Evolutionary conservation across 2,797 vertebrate species (phyloP), one percentile per base, ranked within the genome.

Genomic region (Hemibagrus guttatus): DNA sequence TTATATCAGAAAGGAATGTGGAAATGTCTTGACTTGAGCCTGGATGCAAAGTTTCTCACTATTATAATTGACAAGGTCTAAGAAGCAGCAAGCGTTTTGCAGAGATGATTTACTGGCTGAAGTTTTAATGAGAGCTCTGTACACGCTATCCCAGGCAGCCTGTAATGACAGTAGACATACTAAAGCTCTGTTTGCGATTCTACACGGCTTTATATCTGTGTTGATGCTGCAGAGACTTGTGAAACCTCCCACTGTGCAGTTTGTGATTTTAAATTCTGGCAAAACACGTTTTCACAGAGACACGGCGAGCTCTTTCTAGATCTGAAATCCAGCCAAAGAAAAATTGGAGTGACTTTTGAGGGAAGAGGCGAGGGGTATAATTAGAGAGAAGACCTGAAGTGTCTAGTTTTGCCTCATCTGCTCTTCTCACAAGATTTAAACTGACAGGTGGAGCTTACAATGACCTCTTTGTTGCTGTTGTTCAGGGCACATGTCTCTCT

Each of bases 361-460:
- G 39, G 1, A 28, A 46, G 8, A 11, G 59, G 54, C 26, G 46
- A 31, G 21, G 79, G 84, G 88, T 71, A 74, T 89, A 89, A 84
- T 61, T 69, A 52, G 21, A 46, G 26, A 64, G 58, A 35, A 66
- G 42, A 31, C 54, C 16, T 69, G 42, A 59, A 80, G 49, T 80
- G 89, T 46, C 23, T 91, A 85, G 92, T 92, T 87, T 92, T 93
- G 93, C 93, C 74, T 91, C 91, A 90, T 93, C 93, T 93, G 91
- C 92, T 93, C 89, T 91, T 87, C 88, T 92, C 84, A 89, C 74
- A 81, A 90, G 91, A 90, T 92, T 91, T 90, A 92, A 87, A 84
- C 92, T 26, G 83, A 91, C 94, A 95, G 94, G 94, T 95, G 93
- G 93, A 93, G 93, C 91, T 89, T 93, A 94, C 95, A 95, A 93